These are phyloP conservation scores for Dendroctonus valens DNA, from an alignment of 1,140 invertebrate species.

Conservation along the genomic window DNA sequence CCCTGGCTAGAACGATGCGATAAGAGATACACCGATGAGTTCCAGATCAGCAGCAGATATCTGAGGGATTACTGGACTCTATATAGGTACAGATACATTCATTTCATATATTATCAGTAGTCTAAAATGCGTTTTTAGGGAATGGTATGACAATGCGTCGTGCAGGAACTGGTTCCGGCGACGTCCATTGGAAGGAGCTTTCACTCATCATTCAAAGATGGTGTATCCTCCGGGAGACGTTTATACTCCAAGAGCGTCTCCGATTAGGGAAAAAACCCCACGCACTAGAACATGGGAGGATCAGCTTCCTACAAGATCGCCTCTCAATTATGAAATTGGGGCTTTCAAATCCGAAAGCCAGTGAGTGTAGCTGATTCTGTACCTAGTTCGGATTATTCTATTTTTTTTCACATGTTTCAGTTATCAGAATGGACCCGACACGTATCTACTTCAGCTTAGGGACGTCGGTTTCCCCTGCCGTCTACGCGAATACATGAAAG, in stretches of 20 bases:
- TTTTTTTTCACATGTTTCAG: slow-evolving; percentile 53
- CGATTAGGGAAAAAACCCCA: slow-evolving; percentile 46
- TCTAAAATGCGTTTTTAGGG: slow-evolving; percentile 54
- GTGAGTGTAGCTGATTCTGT: slow-evolving; percentile 57
- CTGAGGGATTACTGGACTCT: slow-evolving; percentile 74
- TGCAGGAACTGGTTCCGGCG: slow-evolving; percentile 83
- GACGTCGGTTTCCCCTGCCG: slow-evolving; percentile 91
- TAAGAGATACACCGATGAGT: slow-evolving; percentile 61
- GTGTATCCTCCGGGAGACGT: slow-evolving; percentile 84
- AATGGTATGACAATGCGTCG: slow-evolving; percentile 86
- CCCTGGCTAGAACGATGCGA: slow-evolving; percentile 82
- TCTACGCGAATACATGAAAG: slow-evolving; percentile 90
- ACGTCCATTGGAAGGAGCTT: slow-evolving; percentile 75
- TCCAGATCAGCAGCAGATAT: slow-evolving; percentile 71
- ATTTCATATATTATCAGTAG: background rate
- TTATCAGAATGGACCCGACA: slow-evolving; percentile 94
- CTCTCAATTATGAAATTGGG: slow-evolving; percentile 81
- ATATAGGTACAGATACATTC: slow-evolving; percentile 58
- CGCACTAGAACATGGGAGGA: slow-evolving; percentile 62
- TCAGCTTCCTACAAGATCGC: slow-evolving; percentile 70
- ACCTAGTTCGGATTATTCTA: background rate
- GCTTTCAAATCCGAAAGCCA: slow-evolving; percentile 81
- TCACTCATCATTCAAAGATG: slow-evolving; percentile 89
- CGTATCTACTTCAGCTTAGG: slow-evolving; percentile 87
- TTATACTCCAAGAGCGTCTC: slow-evolving; percentile 74